A percentile compares a stretch with the other conserved stretches of the same genome.
phyloP scores from a whole-genome alignment of 1,140 invertebrate genomes.

The Lethocerus indicus region DNA sequence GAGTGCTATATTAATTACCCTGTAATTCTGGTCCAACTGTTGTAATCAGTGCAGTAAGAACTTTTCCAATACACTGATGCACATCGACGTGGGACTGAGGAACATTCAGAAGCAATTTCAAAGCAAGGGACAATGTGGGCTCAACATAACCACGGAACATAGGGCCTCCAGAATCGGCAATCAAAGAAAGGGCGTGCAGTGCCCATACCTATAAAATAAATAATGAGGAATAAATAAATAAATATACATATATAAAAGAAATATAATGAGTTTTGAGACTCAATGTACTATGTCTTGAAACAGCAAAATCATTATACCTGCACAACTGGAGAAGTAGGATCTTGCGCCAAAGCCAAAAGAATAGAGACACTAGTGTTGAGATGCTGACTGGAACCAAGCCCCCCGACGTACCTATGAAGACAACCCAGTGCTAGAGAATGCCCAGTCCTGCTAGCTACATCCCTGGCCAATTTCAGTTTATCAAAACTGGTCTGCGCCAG shows the following conservation, averaged over 20 bases:
- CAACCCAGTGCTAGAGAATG: slow-evolving; percentile 86
- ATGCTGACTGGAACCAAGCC: slow-evolving; percentile 82
- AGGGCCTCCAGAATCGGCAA: slow-evolving; percentile 93
- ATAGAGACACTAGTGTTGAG: slow-evolving; percentile 87
- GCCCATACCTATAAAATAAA: slow-evolving; percentile 67
- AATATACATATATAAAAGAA: slow-evolving; percentile 5
- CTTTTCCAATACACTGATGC: slow-evolving; percentile 86
- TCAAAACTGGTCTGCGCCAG: slow-evolving; percentile 84
- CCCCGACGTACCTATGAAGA: slow-evolving; percentile 76
- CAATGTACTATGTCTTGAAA: background rate
- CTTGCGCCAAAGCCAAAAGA: slow-evolving; percentile 83
- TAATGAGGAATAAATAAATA: slow-evolving; percentile 6
- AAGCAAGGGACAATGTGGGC: slow-evolving; percentile 69
- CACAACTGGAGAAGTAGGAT: slow-evolving; percentile 71
- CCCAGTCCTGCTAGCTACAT: slow-evolving; percentile 76
- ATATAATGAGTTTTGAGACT: background rate
- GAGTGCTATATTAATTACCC: too few species aligned
- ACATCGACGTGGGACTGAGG: slow-evolving; percentile 83
- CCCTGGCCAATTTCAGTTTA: slow-evolving; percentile 67
- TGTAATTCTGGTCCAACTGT: slow-evolving; percentile 95
- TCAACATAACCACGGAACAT: slow-evolving; percentile 97
- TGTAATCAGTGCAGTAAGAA: slow-evolving; percentile 86
- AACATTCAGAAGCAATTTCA: slow-evolving; percentile 78
- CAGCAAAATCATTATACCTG: slow-evolving; percentile 39
- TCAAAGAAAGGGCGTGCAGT: slow-evolving; percentile 82